Evolutionary conservation across 2,797 vertebrate genomes (phyloP).

Genomic region (Pitangus sulphuratus): DNA sequence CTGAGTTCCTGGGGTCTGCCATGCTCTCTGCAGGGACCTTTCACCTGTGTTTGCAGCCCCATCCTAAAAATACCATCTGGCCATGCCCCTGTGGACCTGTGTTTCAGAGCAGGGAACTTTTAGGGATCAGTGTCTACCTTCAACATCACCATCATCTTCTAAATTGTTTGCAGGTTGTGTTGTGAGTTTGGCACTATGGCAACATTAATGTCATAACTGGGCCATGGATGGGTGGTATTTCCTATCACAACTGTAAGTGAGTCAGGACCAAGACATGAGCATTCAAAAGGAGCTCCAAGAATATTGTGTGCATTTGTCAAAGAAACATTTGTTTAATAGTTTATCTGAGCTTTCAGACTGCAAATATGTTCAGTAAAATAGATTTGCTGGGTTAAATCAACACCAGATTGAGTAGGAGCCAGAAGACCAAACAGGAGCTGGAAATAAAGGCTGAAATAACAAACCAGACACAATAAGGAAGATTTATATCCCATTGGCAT

Average conservation of each 20-base stretch:
- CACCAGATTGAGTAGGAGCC: neutral
- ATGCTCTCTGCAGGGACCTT: neutral
- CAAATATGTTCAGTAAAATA: neutral
- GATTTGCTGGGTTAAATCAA: neutral
- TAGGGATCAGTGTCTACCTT: neutral
- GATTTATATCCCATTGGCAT: neutral
- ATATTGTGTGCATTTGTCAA: neutral
- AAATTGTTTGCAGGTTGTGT: neutral
- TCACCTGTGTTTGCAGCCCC: neutral
- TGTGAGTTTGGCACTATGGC: neutral
- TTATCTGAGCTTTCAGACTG: neutral
- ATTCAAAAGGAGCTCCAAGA: neutral
- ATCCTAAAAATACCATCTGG: neutral
- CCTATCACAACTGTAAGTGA: rapidly evolving
- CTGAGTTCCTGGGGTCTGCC: neutral
- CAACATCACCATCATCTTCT: neutral
- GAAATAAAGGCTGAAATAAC: neutral
- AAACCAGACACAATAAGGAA: neutral
- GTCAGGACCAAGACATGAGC: neutral
- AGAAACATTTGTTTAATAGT: neutral
- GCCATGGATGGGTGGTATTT: neutral
- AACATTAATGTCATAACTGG: neutral
- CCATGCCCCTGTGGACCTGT: neutral
- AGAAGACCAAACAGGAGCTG: neutral
- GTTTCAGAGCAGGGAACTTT: rapidly evolving